These are phyloP conservation scores for Alligator sinensis DNA, from an alignment of 2,113 vertebrate species.

Conservation along the genomic window DNA sequence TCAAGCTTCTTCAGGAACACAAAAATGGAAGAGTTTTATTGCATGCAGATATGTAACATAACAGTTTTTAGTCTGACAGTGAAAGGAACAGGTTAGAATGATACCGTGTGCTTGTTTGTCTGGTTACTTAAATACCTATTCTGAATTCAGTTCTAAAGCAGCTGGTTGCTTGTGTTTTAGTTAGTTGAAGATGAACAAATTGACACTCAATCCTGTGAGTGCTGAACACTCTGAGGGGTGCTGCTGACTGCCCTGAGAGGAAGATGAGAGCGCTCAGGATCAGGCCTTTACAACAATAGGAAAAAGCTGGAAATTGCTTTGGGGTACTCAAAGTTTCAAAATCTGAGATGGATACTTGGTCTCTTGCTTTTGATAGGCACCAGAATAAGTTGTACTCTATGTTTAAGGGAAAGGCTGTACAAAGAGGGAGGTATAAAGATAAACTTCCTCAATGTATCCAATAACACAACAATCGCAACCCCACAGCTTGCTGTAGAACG, in stretches of 20 bases:
- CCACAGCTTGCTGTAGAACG: not conserved
- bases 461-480: not conserved
- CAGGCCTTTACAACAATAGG: not conserved
- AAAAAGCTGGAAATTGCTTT: not conserved
- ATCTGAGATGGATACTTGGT: not conserved
- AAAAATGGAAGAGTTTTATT: slow-evolving; percentile 63
- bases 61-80: slow-evolving; percentile 44
- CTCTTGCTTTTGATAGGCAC: not conserved
- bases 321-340: not conserved
- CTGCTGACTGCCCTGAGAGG: not conserved
- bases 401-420: not conserved
- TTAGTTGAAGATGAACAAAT: not conserved
- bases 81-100: not conserved
- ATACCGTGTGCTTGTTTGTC: slow-evolving; percentile 29
- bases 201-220: not conserved
- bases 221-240: not conserved
- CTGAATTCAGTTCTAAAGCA: not conserved
- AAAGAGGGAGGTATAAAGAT: not conserved
- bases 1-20: slow-evolving; percentile 56
- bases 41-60: slow-evolving; percentile 41
- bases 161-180: not conserved
- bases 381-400: not conserved
- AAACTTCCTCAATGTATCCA: not conserved
- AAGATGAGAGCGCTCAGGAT: not conserved
- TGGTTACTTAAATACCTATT: slow-evolving; percentile 37